Evolutionary conservation across 2,888 invertebrate genomes (phyloP).

Genomic region (Acanthosepion pharaonis): DNA sequence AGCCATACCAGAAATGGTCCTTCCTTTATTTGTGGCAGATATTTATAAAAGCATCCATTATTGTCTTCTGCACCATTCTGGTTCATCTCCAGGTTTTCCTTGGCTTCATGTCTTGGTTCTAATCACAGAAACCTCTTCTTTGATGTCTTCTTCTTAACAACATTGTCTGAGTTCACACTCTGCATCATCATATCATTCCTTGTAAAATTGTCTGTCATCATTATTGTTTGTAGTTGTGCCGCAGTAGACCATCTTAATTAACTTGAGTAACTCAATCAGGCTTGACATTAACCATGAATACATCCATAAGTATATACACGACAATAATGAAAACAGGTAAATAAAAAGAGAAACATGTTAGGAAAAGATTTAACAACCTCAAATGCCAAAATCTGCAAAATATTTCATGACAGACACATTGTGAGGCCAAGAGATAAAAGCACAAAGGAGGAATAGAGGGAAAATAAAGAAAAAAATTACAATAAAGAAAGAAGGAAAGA

Average conservation of each 20-base stretch:
- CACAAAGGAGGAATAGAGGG: neutral
- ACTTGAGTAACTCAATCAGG: constrained; percentile 5
- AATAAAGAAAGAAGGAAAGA: neutral
- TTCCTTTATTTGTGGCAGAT: neutral
- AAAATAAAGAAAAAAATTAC: too few relatives aligned
- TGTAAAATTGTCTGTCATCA: constrained; percentile 4
- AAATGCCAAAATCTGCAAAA: neutral
- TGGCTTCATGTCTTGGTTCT: neutral
- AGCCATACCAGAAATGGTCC: neutral
- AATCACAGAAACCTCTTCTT: neutral
- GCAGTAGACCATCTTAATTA: neutral
- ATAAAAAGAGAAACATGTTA: neutral
- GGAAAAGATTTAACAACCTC: neutral
- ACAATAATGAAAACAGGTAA: constrained; percentile 15
- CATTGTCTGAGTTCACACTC: neutral
- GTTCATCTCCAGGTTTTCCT: neutral
- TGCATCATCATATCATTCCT: neutral
- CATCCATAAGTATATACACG: neutral
- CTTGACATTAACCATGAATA: neutral
- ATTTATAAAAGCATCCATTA: neutral
- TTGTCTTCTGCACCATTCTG: neutral
- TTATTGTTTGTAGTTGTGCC: neutral
- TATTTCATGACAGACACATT: neutral
- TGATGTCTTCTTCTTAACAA: neutral
- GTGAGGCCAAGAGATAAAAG: neutral